Evolutionary conservation across 2,113 vertebrate species (phyloP).

Genomic region (Falco punctatus): DNA sequence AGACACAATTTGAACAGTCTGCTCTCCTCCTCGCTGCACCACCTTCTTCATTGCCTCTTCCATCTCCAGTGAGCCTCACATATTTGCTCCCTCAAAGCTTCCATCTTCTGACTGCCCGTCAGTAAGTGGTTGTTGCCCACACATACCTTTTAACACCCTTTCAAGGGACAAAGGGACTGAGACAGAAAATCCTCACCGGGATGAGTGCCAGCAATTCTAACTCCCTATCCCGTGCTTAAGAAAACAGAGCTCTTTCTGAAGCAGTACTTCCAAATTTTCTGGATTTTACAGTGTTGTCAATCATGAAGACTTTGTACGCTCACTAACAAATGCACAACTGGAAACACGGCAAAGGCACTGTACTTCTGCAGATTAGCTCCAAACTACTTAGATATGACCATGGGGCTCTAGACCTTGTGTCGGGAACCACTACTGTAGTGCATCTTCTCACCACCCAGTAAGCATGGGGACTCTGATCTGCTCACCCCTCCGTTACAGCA

Average conservation of each 20-base stretch:
- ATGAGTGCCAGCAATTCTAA: background rate
- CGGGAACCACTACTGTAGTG: background rate
- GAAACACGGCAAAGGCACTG: background rate
- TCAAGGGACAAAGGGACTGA: fast-evolving
- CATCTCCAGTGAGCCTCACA: background rate
- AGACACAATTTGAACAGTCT: background rate
- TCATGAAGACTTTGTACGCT: background rate
- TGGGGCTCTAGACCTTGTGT: background rate
- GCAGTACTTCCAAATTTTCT: background rate
- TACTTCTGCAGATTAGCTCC: background rate
- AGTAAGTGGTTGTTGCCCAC: background rate
- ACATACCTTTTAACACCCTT: background rate
- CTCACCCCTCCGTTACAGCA: background rate
- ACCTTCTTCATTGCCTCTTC: background rate
- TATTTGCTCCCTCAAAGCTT: background rate
- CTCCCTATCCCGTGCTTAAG: too few relatives aligned
- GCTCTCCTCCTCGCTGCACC: background rate
- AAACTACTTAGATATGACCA: background rate
- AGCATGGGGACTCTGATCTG: background rate
- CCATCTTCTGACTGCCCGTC: background rate
- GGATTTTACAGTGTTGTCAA: background rate
- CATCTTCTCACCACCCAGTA: background rate
- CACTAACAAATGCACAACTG: background rate
- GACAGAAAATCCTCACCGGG: background rate
- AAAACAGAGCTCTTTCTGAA: background rate